A percentile compares a stretch with the other conserved stretches of the same genome.
Conservation (phyloP, 2,888 invertebrate genomes). For the Xanthostigma xanthostigma region DNA sequence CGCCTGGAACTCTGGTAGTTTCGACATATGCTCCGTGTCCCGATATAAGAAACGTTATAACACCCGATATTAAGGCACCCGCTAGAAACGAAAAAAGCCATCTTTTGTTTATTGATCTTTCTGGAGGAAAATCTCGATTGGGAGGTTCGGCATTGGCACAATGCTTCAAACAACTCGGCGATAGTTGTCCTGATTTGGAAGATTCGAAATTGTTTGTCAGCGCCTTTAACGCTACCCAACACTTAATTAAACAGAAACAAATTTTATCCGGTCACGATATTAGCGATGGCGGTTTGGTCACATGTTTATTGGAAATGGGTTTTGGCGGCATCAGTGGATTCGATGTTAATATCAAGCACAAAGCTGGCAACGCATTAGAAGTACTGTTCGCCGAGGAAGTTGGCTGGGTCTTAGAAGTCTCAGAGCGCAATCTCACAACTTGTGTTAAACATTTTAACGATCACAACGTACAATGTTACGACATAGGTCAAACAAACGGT, state of each 20-base stretch:
- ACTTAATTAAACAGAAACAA: conserved; percentile 55
- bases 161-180: conserved; percentile 71
- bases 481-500: conserved; percentile 50
- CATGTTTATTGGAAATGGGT: conserved; percentile 88
- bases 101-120: conserved; percentile 66
- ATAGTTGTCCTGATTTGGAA: conserved; percentile 67
- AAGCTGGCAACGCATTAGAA: conserved; percentile 40
- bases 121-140: conserved; percentile 55
- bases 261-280: conserved; percentile 84
- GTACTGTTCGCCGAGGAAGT: conserved; percentile 74
- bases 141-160: conserved; percentile 92
- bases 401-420: conserved; percentile 70
- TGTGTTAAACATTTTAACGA: conserved; percentile 45
- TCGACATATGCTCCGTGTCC: conserved; percentile 93
- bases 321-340: conserved; percentile 81
- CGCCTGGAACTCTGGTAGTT: conserved; percentile 84
- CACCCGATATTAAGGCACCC: conserved; percentile 78
- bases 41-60: conserved; percentile 69
- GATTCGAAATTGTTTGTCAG: conserved; percentile 47
- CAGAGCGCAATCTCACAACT: conserved; percentile 34
- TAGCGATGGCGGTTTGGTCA: conserved; percentile 90
- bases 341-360: conserved; percentile 42
- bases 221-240: conserved; percentile 74
- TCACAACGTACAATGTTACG: conserved; percentile 43
- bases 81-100: conserved; percentile 40